Percentiles rank a stretch among this genome's conserved stretches.
Conservation (phyloP, 2,888 invertebrate genomes). For the Lasius fuliginosus region DNA sequence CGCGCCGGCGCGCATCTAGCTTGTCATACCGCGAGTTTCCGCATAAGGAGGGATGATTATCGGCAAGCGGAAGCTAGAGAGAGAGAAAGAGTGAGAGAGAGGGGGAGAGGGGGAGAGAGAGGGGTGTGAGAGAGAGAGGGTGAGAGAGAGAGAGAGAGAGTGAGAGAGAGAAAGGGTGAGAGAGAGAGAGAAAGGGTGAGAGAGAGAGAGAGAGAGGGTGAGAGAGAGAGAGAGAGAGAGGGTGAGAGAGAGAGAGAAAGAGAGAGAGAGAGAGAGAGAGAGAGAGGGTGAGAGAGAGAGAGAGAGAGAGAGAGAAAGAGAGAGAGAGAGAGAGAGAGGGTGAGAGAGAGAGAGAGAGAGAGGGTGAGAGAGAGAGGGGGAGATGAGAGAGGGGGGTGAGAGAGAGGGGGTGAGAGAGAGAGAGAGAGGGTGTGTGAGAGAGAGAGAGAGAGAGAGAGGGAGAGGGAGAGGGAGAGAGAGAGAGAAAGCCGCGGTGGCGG, state of each 20-base stretch:
- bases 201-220: too few relatives aligned
- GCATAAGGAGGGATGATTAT: neutral
- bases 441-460: neutral
- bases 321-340: too few relatives aligned
- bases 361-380: neutral
- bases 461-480: neutral
- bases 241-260: neutral
- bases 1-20: neutral
- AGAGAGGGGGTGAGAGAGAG: too few relatives aligned
- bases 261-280: neutral
- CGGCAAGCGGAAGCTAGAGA: neutral
- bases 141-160: neutral
- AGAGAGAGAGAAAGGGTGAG: conserved; percentile 23
- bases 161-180: too few relatives aligned
- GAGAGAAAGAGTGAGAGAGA: conserved; percentile 11
- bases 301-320: conserved; percentile 4
- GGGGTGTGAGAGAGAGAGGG: neutral
- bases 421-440: conserved; percentile 19
- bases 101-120: neutral
- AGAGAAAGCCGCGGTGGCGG: conserved; percentile 33
- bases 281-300: neutral
- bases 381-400: too few relatives aligned
- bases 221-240: neutral
- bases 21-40: neutral
- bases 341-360: neutral